These are phyloP conservation scores for Nasonia oneida DNA, from an alignment of 2,888 invertebrate species.

Conservation along the genomic window DNA sequence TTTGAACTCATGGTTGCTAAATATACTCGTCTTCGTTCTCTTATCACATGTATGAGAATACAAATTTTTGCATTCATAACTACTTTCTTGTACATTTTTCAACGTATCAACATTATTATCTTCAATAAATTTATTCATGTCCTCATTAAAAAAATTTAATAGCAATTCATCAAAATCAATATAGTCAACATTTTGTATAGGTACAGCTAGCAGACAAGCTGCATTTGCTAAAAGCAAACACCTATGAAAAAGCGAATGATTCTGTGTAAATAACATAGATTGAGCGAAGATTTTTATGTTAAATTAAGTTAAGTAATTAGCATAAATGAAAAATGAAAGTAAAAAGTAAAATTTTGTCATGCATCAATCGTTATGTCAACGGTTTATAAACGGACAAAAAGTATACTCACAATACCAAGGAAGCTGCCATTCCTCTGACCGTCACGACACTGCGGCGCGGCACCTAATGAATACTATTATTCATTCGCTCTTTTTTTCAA, in stretches of 20 bases:
- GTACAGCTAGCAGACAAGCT: slow-evolving; percentile 6
- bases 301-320: too few species aligned
- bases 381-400: not conserved
- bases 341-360: too few species aligned
- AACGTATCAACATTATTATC: not conserved
- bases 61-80: slow-evolving; percentile 27
- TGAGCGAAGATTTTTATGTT: too few species aligned
- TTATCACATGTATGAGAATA: slow-evolving; percentile 14
- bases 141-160: not conserved
- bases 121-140: not conserved
- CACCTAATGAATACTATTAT: not conserved
- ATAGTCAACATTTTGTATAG: not conserved
- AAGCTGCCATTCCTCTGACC: slow-evolving; percentile 13
- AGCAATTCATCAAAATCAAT: not conserved
- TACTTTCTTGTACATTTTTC: not conserved
- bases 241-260: not conserved
- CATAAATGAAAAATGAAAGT: not conserved
- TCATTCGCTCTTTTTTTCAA: slow-evolving; percentile 32
- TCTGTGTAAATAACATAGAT: not conserved
- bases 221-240: not conserved
- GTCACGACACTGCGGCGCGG: not conserved
- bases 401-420: slow-evolving; percentile 15
- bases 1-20: not conserved
- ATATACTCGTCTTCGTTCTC: not conserved
- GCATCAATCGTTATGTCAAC: too few species aligned